These are phyloP conservation scores for Acromyrmex echinatior DNA, from an alignment of 1,140 invertebrate genomes.

Conservation along the genomic window DNA sequence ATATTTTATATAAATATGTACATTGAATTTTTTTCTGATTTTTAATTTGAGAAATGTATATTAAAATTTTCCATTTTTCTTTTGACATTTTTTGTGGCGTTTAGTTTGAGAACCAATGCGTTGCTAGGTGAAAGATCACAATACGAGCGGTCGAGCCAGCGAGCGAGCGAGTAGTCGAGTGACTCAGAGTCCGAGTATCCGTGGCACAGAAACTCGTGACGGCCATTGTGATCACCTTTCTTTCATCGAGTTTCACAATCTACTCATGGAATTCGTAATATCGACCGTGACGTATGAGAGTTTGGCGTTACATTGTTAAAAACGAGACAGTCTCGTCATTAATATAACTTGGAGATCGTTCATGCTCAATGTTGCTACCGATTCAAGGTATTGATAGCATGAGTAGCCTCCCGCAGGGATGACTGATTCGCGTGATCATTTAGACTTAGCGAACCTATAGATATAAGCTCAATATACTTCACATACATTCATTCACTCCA, in stretches of 20 bases:
- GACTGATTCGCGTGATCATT: not conserved
- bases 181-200: constrained; percentile 68
- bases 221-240: constrained; percentile 54
- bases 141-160: constrained; percentile 37
- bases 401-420: not conserved
- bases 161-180: constrained; percentile 51
- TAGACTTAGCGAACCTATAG: not conserved
- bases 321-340: not conserved
- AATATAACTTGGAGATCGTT: constrained; percentile 10
- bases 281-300: not conserved
- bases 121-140: constrained; percentile 77
- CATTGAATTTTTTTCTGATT: not conserved
- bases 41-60: not conserved
- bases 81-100: not conserved
- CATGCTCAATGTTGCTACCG: not conserved
- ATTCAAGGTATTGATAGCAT: not conserved
- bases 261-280: constrained; percentile 34
- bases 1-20: not conserved
- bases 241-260: constrained; percentile 49
- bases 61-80: not conserved
- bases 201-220: constrained; percentile 68
- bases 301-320: constrained; percentile 22
- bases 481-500: not conserved
- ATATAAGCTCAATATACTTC: not conserved
- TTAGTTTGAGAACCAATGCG: constrained; percentile 53